Conservation (phyloP, 2,888 invertebrate species). For the Aphodius granarius region DNA sequence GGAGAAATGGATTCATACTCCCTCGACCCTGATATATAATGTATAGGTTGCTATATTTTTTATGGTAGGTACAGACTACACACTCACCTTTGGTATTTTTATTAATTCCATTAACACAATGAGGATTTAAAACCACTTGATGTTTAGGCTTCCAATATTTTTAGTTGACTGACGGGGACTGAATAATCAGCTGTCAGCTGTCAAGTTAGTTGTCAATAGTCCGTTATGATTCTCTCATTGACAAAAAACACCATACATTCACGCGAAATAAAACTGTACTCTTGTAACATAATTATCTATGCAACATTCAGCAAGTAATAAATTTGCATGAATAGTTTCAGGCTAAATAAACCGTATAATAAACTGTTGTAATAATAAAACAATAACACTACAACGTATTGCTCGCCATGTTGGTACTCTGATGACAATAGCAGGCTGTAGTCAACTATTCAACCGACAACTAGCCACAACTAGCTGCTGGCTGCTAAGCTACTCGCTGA, state of each 20-base stretch:
- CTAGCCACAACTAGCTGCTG: not conserved
- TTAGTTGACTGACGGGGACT: not conserved
- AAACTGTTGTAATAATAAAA: not conserved
- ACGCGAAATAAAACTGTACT: not conserved
- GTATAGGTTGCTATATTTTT: slow-evolving; percentile 33
- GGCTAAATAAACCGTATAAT: too few relatives aligned
- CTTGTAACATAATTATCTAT: not conserved
- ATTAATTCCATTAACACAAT: slow-evolving; percentile 44
- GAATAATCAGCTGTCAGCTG: not conserved
- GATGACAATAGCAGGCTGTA: not conserved
- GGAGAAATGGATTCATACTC: not conserved
- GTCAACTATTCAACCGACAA: not conserved
- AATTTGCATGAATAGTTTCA: not conserved
- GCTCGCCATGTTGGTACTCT: not conserved
- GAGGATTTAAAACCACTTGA: not conserved
- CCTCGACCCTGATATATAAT: not conserved
- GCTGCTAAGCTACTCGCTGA: not conserved
- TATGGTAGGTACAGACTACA: slow-evolving; percentile 23
- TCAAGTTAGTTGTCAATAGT: not conserved
- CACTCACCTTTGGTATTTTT: slow-evolving; percentile 47
- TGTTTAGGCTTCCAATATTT: not conserved
- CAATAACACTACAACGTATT: not conserved
- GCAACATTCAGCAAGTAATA: not conserved
- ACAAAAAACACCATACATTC: not conserved
- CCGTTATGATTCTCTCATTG: not conserved